Evolutionary conservation across 2,113 vertebrate species (phyloP).

Genomic region (Cheirogaleus medius): DNA sequence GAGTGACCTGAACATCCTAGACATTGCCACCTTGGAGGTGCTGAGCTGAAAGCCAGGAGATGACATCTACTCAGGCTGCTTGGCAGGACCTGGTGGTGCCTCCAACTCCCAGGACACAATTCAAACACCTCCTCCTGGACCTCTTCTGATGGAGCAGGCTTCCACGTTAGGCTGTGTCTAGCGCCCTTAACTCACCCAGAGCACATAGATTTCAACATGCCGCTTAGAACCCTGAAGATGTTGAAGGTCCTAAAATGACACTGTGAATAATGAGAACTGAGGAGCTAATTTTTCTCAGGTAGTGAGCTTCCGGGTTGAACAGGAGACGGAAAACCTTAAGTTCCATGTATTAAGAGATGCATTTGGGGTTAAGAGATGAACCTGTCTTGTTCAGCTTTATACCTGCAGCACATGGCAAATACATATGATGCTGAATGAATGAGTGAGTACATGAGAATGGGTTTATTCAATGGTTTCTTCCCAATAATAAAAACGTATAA

Average conservation of each 20-base stretch:
- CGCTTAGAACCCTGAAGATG: neutral
- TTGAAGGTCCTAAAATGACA: neutral
- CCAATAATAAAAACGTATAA: neutral
- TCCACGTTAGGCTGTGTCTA: neutral
- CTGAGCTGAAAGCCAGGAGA: too few relatives aligned
- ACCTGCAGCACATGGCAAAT: neutral
- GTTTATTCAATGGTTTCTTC: neutral
- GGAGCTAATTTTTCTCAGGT: neutral
- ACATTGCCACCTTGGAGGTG: neutral
- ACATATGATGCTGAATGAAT: neutral
- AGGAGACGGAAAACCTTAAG: neutral
- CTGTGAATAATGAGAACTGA: neutral
- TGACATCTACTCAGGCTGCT: neutral
- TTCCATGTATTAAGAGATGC: neutral
- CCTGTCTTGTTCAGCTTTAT: neutral
- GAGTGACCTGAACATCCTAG: neutral
- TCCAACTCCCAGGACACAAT: neutral
- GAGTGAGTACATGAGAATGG: neutral
- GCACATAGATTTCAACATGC: neutral
- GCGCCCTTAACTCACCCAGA: neutral
- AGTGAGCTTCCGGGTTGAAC: neutral
- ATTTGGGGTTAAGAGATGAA: too few relatives aligned
- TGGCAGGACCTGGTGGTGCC: neutral
- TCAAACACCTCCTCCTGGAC: neutral
- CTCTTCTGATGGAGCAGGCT: neutral